Base-by-base conservation (phyloP, 2,113 vertebrate species). In the Ageneiosus marmoratus region DNA sequence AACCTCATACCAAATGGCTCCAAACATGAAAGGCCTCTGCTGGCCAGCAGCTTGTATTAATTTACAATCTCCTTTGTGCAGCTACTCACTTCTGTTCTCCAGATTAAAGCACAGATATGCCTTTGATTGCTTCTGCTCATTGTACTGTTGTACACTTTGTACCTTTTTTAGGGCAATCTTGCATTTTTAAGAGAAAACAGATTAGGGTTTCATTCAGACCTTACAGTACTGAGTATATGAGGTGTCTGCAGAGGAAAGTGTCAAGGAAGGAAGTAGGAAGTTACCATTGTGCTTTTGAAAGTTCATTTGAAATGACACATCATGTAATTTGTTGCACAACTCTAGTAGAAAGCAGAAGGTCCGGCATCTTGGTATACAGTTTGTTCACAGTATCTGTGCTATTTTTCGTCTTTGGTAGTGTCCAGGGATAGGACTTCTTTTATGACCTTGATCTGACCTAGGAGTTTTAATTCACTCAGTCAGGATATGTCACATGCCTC, bases 1-100 rank as follows among this genome's bases (percentile, higher is more conserved):
- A 88, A 70, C 55, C 62, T 84, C 58, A n/a, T 41, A 34, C 60
- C 34, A 77, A 81, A 82, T 41, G 24, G n/a, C 53, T 80, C 18
- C 10, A 75, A 60, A 86, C 82, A 84, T 85, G 78, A 87, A 87
- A 88, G 87, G 81, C 72, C 37, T 60, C 81, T 27, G 32, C 18
- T 55, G 75, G 65, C 34, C n/a, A 56, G 78, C 50, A 34, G 75
- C 82, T 83, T 89, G 81, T 77, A 84, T 87, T 79, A 74, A 65
- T 87, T 82, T 84, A 82, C 70, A 69, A 22, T 83, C 76, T 83
- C 44, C 67, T 82, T 82, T 70, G 63, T 84, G 18, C 73, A 84
- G 67, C 67, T 60, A 37, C 77, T 84, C 79, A 78, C 70, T 77
- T 77, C 82, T 46, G 78, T 63, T 72, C 77, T 79, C 32, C 58